Evolutionary conservation across 1,140 invertebrate species (phyloP).

Genomic region (Drosophila kanapiae): DNA sequence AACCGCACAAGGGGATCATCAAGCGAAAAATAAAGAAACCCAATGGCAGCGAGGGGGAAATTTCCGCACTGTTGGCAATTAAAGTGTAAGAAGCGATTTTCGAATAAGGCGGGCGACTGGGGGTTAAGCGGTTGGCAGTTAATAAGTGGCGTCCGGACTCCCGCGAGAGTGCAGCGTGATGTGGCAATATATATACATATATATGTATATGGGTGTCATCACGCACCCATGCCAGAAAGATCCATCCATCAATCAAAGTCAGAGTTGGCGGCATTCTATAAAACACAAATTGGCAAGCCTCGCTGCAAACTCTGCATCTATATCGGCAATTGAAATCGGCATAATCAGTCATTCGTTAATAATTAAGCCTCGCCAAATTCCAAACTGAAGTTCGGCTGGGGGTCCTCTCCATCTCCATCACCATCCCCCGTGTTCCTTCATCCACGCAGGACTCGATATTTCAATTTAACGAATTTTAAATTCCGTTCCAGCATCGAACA

Average conservation of each 20-base stretch:
- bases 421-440: too few species aligned
- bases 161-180: not conserved
- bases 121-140: constrained; percentile 36
- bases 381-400: not conserved
- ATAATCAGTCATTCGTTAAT: constrained; percentile 12
- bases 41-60: constrained; percentile 8
- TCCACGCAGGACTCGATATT: not conserved
- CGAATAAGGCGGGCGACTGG: not conserved
- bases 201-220: not conserved
- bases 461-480: constrained; percentile 23
- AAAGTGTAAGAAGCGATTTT: constrained; percentile 64
- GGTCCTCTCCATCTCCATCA: not conserved
- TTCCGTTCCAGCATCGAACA: not conserved
- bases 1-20: constrained; percentile 34
- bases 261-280: not conserved
- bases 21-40: constrained; percentile 22
- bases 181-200: not conserved
- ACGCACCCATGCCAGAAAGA: not conserved
- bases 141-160: constrained; percentile 28
- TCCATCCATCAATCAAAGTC: constrained; percentile 22
- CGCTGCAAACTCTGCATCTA: not conserved
- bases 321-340: constrained; percentile 9
- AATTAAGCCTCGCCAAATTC: constrained; percentile 9
- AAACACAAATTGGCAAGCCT: constrained; percentile 1
- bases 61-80: constrained; percentile 69